A percentile compares a stretch with the other conserved stretches of the same genome.
Conservation (phyloP, 2,888 invertebrate genomes). For the Pseudococcus longispinus region DNA sequence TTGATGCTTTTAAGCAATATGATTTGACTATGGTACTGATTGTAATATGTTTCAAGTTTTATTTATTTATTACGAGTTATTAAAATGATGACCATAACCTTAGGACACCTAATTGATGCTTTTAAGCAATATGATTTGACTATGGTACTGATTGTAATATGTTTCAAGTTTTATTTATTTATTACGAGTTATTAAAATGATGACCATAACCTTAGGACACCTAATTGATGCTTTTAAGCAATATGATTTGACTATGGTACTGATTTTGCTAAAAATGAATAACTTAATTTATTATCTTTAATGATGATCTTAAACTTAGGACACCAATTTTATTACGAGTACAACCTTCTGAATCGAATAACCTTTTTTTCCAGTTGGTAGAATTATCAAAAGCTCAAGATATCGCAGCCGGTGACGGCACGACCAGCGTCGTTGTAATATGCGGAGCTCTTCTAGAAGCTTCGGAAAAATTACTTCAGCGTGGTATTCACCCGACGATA, state of each 20-base stretch:
- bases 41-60: background rate
- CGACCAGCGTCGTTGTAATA: slow-evolving; percentile 96
- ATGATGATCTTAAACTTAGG: too few relatives aligned
- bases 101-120: slow-evolving; percentile 38
- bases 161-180: too few relatives aligned
- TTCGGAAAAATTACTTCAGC: slow-evolving; percentile 86
- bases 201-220: background rate
- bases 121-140: slow-evolving; percentile 12
- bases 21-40: slow-evolving; percentile 46
- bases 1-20: slow-evolving; percentile 15
- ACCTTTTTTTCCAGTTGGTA: slow-evolving; percentile 75
- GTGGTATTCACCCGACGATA: slow-evolving; percentile 96
- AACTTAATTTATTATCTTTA: too few relatives aligned
- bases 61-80: too few relatives aligned
- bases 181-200: too few relatives aligned
- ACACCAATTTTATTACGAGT: too few relatives aligned
- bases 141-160: background rate
- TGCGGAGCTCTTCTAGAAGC: slow-evolving; percentile 96
- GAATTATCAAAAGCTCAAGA: slow-evolving; percentile 98
- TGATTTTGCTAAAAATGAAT: too few relatives aligned
- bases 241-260: background rate
- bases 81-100: slow-evolving; percentile 44
- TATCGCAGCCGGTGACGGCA: slow-evolving; percentile 98
- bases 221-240: background rate
- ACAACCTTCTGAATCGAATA: background rate